Percentiles rank a stretch among this genome's conserved stretches.
Evolutionary conservation across 2,113 vertebrate species (phyloP).

Genomic region (Erpornis zantholeuca): DNA sequence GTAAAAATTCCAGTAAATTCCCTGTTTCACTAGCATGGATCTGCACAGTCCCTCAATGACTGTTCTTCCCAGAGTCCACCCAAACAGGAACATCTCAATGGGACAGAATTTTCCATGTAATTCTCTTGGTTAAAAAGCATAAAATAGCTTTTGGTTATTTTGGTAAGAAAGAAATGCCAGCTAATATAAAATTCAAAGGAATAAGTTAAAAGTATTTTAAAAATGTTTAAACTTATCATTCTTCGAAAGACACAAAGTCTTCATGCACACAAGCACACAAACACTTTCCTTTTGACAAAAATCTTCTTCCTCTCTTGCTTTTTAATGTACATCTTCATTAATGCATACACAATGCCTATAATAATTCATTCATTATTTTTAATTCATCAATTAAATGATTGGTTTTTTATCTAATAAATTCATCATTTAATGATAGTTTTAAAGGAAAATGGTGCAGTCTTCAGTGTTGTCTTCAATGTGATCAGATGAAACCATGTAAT

Average conservation of each 20-base stretch:
- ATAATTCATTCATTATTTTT: not conserved
- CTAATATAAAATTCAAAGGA: not conserved
- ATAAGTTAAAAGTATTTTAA: not conserved
- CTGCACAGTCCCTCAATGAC: not conserved
- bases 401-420: not conserved
- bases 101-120: not conserved
- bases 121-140: not conserved
- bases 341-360: not conserved
- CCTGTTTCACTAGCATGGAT: not conserved
- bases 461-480: not conserved
- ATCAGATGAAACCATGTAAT: not conserved
- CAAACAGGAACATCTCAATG: not conserved
- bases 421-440: not conserved
- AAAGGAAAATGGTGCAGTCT: not conserved
- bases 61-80: not conserved
- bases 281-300: not conserved
- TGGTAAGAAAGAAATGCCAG: not conserved
- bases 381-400: not conserved
- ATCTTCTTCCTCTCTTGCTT: not conserved
- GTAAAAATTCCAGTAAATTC: not conserved
- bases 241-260: not conserved
- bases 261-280: not conserved
- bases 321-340: not conserved
- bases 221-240: rapidly evolving
- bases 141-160: not conserved